Percentiles rank a stretch among this genome's conserved stretches.
phyloP scores from a whole-genome alignment of 2,797 vertebrate species.

The Pagetopsis macropterus region DNA sequence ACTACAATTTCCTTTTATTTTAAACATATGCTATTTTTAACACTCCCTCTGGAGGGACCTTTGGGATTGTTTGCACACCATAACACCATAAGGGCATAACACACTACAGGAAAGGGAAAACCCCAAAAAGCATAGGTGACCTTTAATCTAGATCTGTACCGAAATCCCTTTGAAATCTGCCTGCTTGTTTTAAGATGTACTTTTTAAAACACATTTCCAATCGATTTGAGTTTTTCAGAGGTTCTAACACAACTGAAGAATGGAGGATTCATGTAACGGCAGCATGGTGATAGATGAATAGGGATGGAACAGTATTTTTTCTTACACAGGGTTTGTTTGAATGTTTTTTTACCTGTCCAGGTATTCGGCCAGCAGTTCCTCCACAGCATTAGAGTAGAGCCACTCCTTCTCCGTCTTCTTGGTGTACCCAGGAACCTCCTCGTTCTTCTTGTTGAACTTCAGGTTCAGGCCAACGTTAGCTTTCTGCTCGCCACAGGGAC shows the following conservation, averaged over 20 bases:
- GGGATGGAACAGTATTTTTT: not conserved
- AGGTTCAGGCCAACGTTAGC: slow-evolving; percentile 95
- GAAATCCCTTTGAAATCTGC: no score
- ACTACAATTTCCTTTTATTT: no score
- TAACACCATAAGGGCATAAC: no score
- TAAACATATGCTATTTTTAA: no score
- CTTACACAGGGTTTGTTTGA: not conserved
- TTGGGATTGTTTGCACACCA: no score
- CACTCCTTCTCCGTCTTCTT: slow-evolving; percentile 96
- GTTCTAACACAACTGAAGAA: not conserved
- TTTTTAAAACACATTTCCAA: no score
- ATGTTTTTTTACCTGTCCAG: slow-evolving; percentile 87
- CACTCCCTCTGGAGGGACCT: no score
- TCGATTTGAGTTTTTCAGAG: not conserved
- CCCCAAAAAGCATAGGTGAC: no score
- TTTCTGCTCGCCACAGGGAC: slow-evolving; percentile 96
- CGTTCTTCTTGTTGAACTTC: slow-evolving; percentile 99
- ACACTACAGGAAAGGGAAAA: no score
- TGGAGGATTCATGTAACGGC: not conserved
- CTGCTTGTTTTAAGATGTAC: no score
- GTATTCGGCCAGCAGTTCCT: slow-evolving; percentile 93
- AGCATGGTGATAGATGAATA: not conserved
- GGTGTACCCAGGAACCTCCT: slow-evolving; percentile 98
- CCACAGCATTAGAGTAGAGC: slow-evolving; percentile 95
- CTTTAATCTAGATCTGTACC: no score